Percentiles rank a stretch among this genome's conserved stretches.
These are phyloP conservation scores for Drosophila micromelanica DNA, from an alignment of 1,140 invertebrate species.

Conservation along the genomic window DNA sequence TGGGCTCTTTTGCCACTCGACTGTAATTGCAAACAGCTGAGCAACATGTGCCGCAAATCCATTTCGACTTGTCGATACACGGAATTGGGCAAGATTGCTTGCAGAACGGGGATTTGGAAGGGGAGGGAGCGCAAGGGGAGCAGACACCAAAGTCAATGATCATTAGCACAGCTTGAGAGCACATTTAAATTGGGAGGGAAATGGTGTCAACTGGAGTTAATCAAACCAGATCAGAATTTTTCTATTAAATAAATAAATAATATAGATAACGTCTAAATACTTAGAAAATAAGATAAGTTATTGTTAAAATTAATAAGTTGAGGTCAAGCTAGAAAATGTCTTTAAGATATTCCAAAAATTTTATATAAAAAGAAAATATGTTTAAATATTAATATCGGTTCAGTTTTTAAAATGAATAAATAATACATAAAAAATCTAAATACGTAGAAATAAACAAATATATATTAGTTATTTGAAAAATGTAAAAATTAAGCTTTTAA, in stretches of 20 bases:
- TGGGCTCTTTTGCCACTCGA: slow-evolving; percentile 29
- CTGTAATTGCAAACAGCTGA: slow-evolving; percentile 79
- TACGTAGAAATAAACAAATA: no score
- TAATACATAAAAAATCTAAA: no score
- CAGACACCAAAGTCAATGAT: slow-evolving; percentile 22
- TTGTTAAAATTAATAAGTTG: no score
- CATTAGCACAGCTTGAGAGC: slow-evolving; percentile 17
- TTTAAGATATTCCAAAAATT: no score
- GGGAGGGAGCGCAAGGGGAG: not conserved
- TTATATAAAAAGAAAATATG: no score
- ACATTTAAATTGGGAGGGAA: not conserved
- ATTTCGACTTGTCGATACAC: slow-evolving; percentile 35
- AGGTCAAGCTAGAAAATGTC: no score
- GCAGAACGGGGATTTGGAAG: not conserved
- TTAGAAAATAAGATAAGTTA: not conserved
- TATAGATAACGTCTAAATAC: not conserved
- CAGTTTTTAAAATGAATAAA: no score
- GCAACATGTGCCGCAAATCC: slow-evolving; percentile 64
- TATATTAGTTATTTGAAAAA: no score
- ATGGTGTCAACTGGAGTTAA: slow-evolving; percentile 4
- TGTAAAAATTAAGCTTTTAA: no score
- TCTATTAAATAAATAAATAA: not conserved
- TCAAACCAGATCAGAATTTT: not conserved
- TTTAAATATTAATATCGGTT: no score
- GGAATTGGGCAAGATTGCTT: slow-evolving; percentile 15